Conservation (phyloP, 2,797 vertebrate genomes). For the Alouatta caraya region DNA sequence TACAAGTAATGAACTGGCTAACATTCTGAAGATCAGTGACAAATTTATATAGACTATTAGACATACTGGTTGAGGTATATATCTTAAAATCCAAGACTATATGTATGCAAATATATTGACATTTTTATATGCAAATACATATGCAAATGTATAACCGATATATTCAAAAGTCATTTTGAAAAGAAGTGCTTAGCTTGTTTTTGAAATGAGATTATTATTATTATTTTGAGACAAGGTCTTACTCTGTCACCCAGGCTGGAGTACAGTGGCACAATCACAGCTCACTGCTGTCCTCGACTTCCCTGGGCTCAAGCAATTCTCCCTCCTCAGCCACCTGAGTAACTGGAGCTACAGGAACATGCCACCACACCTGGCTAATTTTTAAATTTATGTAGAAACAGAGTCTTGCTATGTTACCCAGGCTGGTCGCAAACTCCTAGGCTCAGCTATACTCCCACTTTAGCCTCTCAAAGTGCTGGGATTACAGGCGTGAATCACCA, state of each 20-base stretch:
- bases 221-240: neutral
- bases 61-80: neutral
- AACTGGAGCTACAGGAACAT: neutral
- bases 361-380: neutral
- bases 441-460: neutral
- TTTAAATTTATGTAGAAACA: neutral
- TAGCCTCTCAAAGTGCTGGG: neutral
- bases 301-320: neutral
- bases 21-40: neutral
- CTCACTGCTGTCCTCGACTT: neutral
- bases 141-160: neutral
- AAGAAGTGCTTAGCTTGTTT: neutral
- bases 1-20: neutral
- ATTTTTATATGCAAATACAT: neutral
- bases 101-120: neutral
- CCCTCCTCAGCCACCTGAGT: neutral
- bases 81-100: neutral
- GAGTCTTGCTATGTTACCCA: neutral
- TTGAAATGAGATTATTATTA: neutral
- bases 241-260: neutral
- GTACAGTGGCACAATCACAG: neutral
- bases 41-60: neutral
- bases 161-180: neutral
- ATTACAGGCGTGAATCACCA: neutral
- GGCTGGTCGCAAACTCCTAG: neutral